Base-by-base conservation (phyloP, 2,888 invertebrate genomes). In the Idaea dimidiata region DNA sequence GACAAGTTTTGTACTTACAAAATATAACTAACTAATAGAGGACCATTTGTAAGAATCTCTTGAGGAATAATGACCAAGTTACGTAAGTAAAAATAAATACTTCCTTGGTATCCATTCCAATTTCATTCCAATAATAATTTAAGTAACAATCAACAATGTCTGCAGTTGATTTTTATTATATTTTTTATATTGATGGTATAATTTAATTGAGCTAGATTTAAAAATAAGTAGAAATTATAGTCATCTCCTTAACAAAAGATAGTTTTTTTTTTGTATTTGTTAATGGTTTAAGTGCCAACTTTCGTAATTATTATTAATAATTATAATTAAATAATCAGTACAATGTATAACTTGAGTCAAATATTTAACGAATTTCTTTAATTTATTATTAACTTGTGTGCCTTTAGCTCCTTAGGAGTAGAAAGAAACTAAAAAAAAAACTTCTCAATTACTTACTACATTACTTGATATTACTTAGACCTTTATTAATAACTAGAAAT, bases 341-440 rank as follows among this genome's bases (percentile, higher is more conserved):
- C 43, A 43, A 43, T 43, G 43, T 43, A 43, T 43, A 43, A 43
- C 43, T 43, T 43, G 43, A 43, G 43, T 43, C 43, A 43, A 43
- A 43, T 43, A 43, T 43, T 43, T 43, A 43, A 43, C 43, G 43
- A 43, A 43, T 43, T 43, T 43, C 43, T 43, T 43, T 43, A 43
- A 43, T 43, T 43, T 43, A 43, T 43, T 43, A 43, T 43, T 43
- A 43, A 43, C 43, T 43, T 43, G 43, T 55, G 54, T 55, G 54
- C 54, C 54, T 55, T 55, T 55, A 55, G 16, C 54, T 55, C 17
- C 54, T 55, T 55, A 55, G 16, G 54, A 55, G 17, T 55, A 55
- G 54, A 54, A 32, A 32, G 32, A 14, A 43, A 43, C 14, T 14
- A 43, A 33, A 43, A 7, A n/a, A 14, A 14, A 14, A 0, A 43